Conservation (phyloP, 2,797 vertebrate species). For the Typhlichthys subterraneus region DNA sequence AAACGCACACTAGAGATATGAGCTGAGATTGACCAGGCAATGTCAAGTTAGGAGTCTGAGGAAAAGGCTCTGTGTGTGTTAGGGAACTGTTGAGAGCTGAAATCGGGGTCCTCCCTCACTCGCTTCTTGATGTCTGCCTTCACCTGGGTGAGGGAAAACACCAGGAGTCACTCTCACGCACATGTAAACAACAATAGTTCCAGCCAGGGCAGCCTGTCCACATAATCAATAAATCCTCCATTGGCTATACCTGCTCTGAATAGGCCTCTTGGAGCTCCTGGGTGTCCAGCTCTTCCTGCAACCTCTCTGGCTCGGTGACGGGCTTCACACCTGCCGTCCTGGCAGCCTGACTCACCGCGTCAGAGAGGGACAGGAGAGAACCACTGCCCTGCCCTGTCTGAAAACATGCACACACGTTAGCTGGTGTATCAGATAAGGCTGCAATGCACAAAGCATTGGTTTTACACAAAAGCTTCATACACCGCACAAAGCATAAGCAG, state of each 20-base stretch:
- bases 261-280: slow-evolving; percentile 87
- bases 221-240: background rate
- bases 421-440: background rate
- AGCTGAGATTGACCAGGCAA: background rate
- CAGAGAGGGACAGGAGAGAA: slow-evolving; percentile 86
- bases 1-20: background rate
- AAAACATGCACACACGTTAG: slow-evolving; percentile 17
- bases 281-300: slow-evolving; percentile 85
- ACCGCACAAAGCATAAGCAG: too few species aligned
- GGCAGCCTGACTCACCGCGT: slow-evolving; percentile 88
- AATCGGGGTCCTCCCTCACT: slow-evolving; percentile 87
- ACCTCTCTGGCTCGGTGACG: slow-evolving; percentile 80
- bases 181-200: background rate
- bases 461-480: too few species aligned
- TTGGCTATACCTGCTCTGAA: slow-evolving; percentile 69
- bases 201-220: background rate
- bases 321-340: slow-evolving; percentile 84
- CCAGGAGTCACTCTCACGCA: background rate
- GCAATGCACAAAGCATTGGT: too few species aligned
- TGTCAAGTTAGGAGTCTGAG: slow-evolving; percentile 76
- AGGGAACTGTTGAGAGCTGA: slow-evolving; percentile 87
- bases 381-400: slow-evolving; percentile 87
- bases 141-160: slow-evolving; percentile 71
- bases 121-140: slow-evolving; percentile 87
- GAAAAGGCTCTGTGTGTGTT: slow-evolving; percentile 87